phyloP scores from a whole-genome alignment of 2,113 vertebrate species.

The Bombycilla garrulus region DNA sequence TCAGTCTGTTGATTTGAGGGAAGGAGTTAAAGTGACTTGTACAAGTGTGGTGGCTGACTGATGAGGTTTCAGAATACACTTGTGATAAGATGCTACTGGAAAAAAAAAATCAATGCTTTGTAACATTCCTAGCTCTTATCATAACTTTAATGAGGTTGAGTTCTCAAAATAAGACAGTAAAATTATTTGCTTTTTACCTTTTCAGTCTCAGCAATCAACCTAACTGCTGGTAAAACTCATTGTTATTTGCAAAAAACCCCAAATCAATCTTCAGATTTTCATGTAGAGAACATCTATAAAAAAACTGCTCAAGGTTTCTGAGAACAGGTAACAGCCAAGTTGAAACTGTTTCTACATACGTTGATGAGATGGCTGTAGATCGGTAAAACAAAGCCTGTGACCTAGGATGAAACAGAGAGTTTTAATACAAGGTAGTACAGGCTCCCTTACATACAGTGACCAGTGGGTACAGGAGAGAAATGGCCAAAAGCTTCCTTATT shows the following conservation, averaged over 20 bases:
- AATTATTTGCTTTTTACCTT: not conserved
- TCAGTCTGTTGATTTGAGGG: not conserved
- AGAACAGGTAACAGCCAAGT: not conserved
- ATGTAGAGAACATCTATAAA: not conserved
- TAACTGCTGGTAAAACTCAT: not conserved
- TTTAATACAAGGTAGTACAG: not conserved
- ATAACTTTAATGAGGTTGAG: not conserved
- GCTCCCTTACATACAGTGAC: not conserved
- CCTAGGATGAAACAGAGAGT: not conserved
- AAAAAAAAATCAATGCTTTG: not conserved
- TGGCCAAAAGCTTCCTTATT: not conserved
- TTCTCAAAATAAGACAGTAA: not conserved
- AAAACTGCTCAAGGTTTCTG: not conserved
- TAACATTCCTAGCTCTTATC: not conserved
- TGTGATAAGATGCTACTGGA: not conserved
- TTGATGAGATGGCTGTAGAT: not conserved
- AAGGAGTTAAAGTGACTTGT: not conserved
- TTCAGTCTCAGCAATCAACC: not conserved
- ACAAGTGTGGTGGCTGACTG: not conserved
- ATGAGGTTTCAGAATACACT: not conserved
- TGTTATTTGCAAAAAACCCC: no score
- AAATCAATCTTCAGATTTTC: not conserved
- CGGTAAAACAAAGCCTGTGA: not conserved
- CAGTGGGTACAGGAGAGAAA: not conserved
- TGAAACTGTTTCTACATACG: not conserved